Evolutionary conservation across 2,797 vertebrate species (phyloP).

Genomic region (Lateolabrax maculatus): DNA sequence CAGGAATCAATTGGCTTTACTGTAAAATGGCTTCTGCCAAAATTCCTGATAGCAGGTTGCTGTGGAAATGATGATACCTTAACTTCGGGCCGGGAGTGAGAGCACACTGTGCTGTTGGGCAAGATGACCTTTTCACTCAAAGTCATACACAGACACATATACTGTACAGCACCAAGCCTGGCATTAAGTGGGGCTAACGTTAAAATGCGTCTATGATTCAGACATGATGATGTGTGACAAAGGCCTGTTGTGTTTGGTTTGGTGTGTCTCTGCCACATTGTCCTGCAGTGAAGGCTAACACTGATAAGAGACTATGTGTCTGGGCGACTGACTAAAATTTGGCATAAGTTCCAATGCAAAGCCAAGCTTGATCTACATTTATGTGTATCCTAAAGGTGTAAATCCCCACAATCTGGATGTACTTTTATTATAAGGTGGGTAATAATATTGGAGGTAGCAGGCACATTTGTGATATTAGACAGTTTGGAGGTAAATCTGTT

Average conservation of each 20-base stretch:
- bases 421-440: not conserved
- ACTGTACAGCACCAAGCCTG: not conserved
- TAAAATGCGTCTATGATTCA: not conserved
- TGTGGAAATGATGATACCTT: not conserved
- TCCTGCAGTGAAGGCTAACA: not conserved
- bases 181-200: not conserved
- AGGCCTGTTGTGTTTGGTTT: conserved; percentile 16
- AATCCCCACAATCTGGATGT: not conserved
- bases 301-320: conserved; percentile 14
- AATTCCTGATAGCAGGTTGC: not conserved
- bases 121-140: conserved; percentile 3
- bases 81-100: conserved; percentile 10
- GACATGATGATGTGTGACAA: not conserved
- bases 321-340: not conserved
- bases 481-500: not conserved
- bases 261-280: not conserved
- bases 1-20: not conserved
- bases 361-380: not conserved
- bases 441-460: not conserved
- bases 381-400: not conserved
- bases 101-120: not conserved
- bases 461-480: not conserved
- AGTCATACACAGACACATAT: not conserved
- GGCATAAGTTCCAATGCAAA: not conserved
- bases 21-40: not conserved